Percentiles rank a stretch among this genome's conserved stretches.
These are phyloP conservation scores for Campopleginae sp. DNA, from an alignment of 2,888 invertebrate species.

Conservation along the genomic window DNA sequence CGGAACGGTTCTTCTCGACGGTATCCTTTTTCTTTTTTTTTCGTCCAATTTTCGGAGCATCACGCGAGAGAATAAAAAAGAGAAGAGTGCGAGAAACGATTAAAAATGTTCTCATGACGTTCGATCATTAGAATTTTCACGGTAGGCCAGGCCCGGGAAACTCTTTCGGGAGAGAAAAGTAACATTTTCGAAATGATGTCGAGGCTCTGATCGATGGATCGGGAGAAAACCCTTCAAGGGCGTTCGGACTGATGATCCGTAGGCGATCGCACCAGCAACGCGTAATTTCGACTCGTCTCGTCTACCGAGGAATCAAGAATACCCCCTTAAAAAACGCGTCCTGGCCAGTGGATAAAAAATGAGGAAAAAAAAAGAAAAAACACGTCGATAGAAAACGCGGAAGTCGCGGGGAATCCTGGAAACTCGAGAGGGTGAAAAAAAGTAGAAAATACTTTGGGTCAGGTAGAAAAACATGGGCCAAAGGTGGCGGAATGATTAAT, in stretches of 20 bases:
- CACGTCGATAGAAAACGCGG: conserved; percentile 43
- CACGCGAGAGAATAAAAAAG: conserved; percentile 64
- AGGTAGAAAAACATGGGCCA: conserved; percentile 49
- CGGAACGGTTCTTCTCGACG: conserved; percentile 45
- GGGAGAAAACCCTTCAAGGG: conserved; percentile 75
- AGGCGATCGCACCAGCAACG: conserved; percentile 49
- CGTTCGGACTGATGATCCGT: conserved; percentile 53
- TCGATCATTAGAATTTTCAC: conserved; percentile 83
- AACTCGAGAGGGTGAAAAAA: conserved; percentile 58
- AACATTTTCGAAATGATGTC: conserved; percentile 12
- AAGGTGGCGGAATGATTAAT: conserved; percentile 68
- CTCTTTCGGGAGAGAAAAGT: conserved; percentile 77
- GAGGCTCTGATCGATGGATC: conserved; percentile 81
- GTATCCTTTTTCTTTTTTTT: conserved; percentile 19
- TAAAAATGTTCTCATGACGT: conserved; percentile 81
- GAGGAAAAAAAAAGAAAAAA: conserved; percentile 12
- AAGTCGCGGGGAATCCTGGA: conserved; percentile 61
- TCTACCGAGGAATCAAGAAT: conserved; percentile 46
- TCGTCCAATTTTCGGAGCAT: conserved; percentile 41
- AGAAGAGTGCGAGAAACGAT: conserved; percentile 79
- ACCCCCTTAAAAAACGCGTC: conserved; percentile 42
- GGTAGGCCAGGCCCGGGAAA: conserved; percentile 74
- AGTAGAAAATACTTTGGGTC: conserved; percentile 44
- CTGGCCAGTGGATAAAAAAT: conserved; percentile 44
- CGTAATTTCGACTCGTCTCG: conserved; percentile 28